phyloP scores from a whole-genome alignment of 92 coral and sea anemone species.

The Isaurus tuberculatus region DNA sequence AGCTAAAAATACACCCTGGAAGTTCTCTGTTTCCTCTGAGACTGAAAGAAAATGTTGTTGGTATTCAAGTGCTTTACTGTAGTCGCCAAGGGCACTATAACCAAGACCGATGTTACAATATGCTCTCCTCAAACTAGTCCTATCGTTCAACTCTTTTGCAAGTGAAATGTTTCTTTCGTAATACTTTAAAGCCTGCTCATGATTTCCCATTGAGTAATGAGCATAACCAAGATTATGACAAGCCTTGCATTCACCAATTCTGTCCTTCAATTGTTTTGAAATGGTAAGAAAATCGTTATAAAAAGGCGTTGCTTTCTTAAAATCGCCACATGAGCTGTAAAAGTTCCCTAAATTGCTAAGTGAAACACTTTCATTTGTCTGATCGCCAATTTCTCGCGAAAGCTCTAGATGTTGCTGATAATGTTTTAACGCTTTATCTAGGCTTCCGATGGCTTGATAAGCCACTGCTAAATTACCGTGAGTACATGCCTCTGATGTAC shows the following conservation, averaged over 20 bases:
- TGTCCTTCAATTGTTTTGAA: conserved; percentile 73
- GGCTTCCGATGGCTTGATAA: conserved; percentile 91
- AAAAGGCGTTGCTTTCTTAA: conserved; percentile 80
- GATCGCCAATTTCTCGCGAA: conserved; percentile 84
- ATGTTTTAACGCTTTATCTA: conserved; percentile 91
- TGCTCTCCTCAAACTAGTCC: conserved; percentile 85
- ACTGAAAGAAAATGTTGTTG: conserved; percentile 81
- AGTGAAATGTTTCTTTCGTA: conserved; percentile 92
- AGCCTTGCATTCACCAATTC: conserved; percentile 88
- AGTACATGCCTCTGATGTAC: conserved; percentile 93
- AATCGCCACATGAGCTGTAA: conserved; percentile 95
- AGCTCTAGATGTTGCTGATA: conserved; percentile 92
- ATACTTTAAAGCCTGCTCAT: conserved; percentile 78
- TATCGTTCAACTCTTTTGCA: conserved; percentile 82
- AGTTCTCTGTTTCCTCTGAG: conserved; percentile 77
- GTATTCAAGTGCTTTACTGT: conserved; percentile 79
- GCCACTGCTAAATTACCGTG: conserved; percentile 99
- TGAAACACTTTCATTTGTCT: conserved; percentile 87
- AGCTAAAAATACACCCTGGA: conserved; percentile 83
- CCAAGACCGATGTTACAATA: conserved; percentile 94
- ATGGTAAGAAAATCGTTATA: conserved; percentile 85
- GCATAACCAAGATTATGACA: conserved; percentile 98
- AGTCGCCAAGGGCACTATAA: conserved; percentile 85
- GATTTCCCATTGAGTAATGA: conserved; percentile 89
- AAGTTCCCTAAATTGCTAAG: conserved; percentile 93